Evolutionary conservation across 2,888 invertebrate genomes (phyloP).

Genomic region (Drosophila phalerata): DNA sequence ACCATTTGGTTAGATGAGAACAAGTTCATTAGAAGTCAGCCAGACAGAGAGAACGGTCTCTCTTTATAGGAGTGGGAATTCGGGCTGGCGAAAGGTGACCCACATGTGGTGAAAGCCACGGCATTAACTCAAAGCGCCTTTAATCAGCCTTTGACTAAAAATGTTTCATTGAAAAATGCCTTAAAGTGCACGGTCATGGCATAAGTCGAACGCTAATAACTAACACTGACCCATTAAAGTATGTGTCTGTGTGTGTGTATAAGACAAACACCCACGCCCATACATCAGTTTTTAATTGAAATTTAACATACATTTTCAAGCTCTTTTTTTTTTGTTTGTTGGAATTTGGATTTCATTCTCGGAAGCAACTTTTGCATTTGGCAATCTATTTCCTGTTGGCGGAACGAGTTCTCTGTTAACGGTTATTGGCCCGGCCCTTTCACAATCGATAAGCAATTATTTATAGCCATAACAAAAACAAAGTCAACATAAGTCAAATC

Average conservation of each 20-base stretch:
- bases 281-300: conserved; percentile 61
- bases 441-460: conserved; percentile 40
- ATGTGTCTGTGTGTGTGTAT: conserved; percentile 8
- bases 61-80: conserved; percentile 11
- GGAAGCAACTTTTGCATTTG: conserved; percentile 27
- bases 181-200: conserved; percentile 72
- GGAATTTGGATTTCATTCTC: conserved; percentile 25
- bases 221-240: conserved; percentile 69
- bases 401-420: conserved; percentile 39
- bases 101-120: conserved; percentile 75
- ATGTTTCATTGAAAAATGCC: conserved; percentile 67
- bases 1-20: conserved; percentile 42
- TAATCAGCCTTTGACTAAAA: conserved; percentile 77
- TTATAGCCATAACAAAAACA: conserved; percentile 43
- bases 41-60: conserved; percentile 7
- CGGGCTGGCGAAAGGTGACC: conserved; percentile 76
- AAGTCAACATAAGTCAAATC: conserved; percentile 14
- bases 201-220: conserved; percentile 65
- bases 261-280: conserved; percentile 31
- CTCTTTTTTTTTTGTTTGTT: background rate
- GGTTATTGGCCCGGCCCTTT: conserved; percentile 47
- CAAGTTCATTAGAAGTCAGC: conserved; percentile 71
- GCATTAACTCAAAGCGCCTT: conserved; percentile 61
- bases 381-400: conserved; percentile 44
- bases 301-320: conserved; percentile 41